Evolutionary conservation across 2,113 vertebrate species (phyloP).

Genomic region (Eubucco bourcierii): DNA sequence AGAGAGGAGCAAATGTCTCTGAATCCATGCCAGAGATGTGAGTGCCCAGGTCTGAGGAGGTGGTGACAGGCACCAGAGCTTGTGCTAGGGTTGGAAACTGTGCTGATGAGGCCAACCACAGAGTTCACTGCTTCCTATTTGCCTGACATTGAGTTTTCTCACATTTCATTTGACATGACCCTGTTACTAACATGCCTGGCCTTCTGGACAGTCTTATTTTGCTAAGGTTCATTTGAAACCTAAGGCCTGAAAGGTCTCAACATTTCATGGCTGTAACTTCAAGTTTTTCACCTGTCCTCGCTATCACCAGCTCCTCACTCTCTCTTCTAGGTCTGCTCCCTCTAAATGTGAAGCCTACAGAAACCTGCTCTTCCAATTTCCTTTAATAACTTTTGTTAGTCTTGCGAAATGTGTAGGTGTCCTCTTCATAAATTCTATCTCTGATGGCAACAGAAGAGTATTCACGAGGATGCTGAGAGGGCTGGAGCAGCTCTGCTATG

Average conservation of each 20-base stretch:
- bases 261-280: fast-evolving
- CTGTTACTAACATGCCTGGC: neutral
- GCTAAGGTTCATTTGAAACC: neutral
- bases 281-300: neutral
- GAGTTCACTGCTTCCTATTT: neutral
- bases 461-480: neutral
- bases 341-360: neutral
- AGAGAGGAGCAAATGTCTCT: neutral
- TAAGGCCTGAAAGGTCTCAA: conserved; percentile 13
- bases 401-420: neutral
- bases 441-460: neutral
- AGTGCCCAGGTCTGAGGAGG: neutral
- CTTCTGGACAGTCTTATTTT: conserved; percentile 22
- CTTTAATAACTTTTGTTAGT: neutral
- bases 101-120: neutral
- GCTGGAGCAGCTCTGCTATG: too few relatives aligned
- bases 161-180: conserved; percentile 9
- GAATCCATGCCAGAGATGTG: neutral
- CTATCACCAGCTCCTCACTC: neutral
- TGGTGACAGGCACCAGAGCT: neutral
- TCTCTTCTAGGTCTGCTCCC: neutral
- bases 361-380: neutral
- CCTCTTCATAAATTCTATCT: neutral
- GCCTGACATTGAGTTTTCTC: neutral
- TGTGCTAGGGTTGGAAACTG: neutral